Conservation (phyloP, 2,888 invertebrate genomes). For the Laothoe populi region DNA sequence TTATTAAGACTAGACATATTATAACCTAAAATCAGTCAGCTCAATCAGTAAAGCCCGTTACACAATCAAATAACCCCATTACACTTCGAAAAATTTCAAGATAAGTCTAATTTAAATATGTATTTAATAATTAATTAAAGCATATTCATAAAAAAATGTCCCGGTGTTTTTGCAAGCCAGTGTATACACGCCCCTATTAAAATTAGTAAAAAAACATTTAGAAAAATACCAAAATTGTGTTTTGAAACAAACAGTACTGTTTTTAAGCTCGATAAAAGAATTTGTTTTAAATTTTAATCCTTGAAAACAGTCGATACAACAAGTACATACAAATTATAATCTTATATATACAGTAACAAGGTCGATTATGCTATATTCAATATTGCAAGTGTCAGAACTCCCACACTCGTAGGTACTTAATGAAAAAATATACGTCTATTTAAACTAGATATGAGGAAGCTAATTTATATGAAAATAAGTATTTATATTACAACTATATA, state of each 20-base stretch:
- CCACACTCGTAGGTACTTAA: slow-evolving; percentile 41
- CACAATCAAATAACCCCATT: slow-evolving; percentile 34
- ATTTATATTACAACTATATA: slow-evolving; percentile 69
- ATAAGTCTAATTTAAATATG: slow-evolving; percentile 36
- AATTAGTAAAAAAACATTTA: slow-evolving; percentile 30
- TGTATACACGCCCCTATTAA: slow-evolving; percentile 1
- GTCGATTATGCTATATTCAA: slow-evolving; percentile 50
- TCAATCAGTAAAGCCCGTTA: slow-evolving; percentile 60
- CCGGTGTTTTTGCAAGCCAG: slow-evolving; percentile 19
- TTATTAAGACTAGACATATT: slow-evolving; percentile 68
- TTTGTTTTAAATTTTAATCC: slow-evolving; percentile 35
- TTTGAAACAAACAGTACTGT: slow-evolving; percentile 33
- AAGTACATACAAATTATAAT: slow-evolving; percentile 30
- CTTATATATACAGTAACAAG: slow-evolving; percentile 68
- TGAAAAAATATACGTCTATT: slow-evolving; percentile 75
- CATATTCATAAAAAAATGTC: slow-evolving; percentile 30
- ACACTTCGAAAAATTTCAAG: slow-evolving; percentile 29
- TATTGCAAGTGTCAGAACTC: slow-evolving; percentile 66
- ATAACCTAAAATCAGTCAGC: slow-evolving; percentile 74
- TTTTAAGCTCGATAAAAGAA: slow-evolving; percentile 56
- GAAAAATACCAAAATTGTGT: slow-evolving; percentile 45
- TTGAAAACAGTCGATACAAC: slow-evolving; percentile 34
- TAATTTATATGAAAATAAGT: slow-evolving; percentile 74
- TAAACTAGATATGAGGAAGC: slow-evolving; percentile 60
- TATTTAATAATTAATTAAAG: slow-evolving; percentile 28